Conservation (phyloP, 2,888 invertebrate species). For the Drosophila testacea region DNA sequence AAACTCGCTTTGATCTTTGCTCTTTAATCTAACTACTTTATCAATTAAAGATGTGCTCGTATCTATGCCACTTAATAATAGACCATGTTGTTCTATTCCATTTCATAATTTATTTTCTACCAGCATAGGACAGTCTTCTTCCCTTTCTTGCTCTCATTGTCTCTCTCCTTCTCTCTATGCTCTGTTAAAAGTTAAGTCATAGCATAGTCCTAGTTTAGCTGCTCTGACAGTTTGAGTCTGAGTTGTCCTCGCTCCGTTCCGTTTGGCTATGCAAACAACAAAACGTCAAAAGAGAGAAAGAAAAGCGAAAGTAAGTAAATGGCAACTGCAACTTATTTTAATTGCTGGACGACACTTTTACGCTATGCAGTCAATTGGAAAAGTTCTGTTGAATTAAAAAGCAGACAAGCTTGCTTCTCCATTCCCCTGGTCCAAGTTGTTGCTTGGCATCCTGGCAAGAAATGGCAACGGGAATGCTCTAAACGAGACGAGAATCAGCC, state of each 20-base stretch:
- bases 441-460: constrained; percentile 13
- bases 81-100: constrained; percentile 39
- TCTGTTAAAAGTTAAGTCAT: constrained; percentile 12
- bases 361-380: constrained; percentile 69
- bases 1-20: not conserved
- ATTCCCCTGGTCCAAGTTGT: not conserved
- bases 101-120: constrained; percentile 52
- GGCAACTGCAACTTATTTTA: constrained; percentile 69
- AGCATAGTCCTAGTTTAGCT: constrained; percentile 30
- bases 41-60: constrained; percentile 32
- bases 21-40: constrained; percentile 1
- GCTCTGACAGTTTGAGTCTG: constrained; percentile 38
- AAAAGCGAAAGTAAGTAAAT: constrained; percentile 50
- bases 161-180: not conserved
- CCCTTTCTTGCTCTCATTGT: not conserved
- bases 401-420: constrained; percentile 35
- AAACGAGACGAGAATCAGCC: constrained; percentile 31
- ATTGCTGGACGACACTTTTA: constrained; percentile 71
- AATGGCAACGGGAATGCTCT: constrained; percentile 18
- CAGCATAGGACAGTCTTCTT: not conserved
- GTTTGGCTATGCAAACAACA: constrained; percentile 54
- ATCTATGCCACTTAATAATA: constrained; percentile 51
- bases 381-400: constrained; percentile 68
- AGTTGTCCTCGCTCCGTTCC: constrained; percentile 25
- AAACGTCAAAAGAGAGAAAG: constrained; percentile 17